Evolutionary conservation across 1,140 invertebrate genomes (phyloP).

Genomic region (Papilio helenus): DNA sequence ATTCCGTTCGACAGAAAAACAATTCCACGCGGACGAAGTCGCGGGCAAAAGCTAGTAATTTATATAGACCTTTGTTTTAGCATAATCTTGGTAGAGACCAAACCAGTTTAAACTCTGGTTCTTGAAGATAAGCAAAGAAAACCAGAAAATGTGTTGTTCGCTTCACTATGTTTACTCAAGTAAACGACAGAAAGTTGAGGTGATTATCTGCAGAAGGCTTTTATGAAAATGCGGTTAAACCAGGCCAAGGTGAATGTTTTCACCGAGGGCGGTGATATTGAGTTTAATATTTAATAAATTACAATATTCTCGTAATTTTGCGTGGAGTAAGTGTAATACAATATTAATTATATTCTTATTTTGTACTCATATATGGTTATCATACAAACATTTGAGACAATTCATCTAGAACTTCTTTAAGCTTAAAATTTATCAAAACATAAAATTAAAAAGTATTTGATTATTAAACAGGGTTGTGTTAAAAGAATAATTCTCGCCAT

Average conservation of each 20-base stretch:
- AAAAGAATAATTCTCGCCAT: neutral
- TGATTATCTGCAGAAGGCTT: slow-evolving; percentile 19
- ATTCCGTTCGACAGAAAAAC: no score
- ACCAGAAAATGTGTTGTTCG: neutral
- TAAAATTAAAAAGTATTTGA: neutral
- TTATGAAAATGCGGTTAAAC: slow-evolving; percentile 24
- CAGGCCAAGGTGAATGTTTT: slow-evolving; percentile 1
- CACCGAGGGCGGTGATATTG: neutral
- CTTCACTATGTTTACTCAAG: slow-evolving; percentile 9
- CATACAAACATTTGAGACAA: no score
- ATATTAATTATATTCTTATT: neutral
- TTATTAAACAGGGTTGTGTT: neutral
- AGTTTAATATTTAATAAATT: slow-evolving; percentile 10
- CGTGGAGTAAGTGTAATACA: neutral
- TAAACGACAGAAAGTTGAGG: slow-evolving; percentile 12
- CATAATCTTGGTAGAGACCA: no score
- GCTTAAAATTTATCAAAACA: neutral
- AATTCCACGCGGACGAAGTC: no score
- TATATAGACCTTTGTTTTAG: slow-evolving; percentile 50
- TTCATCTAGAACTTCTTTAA: neutral
- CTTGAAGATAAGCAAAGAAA: neutral
- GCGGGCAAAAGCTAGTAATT: no score
- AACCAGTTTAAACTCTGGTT: no score
- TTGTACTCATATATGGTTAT: no score
- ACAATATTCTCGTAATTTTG: neutral